phyloP scores from a whole-genome alignment of 1,140 invertebrate genomes.

The Drosophila lini region DNA sequence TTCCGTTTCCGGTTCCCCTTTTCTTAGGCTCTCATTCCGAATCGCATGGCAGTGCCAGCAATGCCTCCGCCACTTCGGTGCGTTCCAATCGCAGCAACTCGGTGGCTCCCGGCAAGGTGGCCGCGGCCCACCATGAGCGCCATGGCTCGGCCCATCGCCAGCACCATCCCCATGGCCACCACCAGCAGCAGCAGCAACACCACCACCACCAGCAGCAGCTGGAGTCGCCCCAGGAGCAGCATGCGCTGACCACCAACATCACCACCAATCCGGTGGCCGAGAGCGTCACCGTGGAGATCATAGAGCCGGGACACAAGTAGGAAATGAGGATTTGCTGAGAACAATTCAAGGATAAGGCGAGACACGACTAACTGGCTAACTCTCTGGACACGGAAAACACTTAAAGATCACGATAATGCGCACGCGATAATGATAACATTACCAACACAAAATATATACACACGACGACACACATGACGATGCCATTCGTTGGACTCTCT shows the following conservation, averaged over 20 bases:
- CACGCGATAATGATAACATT: slow-evolving; percentile 64
- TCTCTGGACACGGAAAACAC: slow-evolving; percentile 47
- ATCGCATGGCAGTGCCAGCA: slow-evolving; percentile 75
- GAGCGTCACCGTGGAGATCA: slow-evolving; percentile 82
- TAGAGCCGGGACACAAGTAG: slow-evolving; percentile 69
- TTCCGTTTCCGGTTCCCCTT: slow-evolving; percentile 4
- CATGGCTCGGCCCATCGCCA: slow-evolving; percentile 72
- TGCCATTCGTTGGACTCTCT: slow-evolving; percentile 66
- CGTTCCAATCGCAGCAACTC: slow-evolving; percentile 82
- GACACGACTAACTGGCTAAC: slow-evolving; percentile 38
- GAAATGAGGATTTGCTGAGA: not conserved
- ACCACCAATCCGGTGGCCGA: slow-evolving; percentile 83
- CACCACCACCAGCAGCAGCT: slow-evolving; percentile 40
- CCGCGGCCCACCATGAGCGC: slow-evolving; percentile 66
- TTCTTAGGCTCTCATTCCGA: slow-evolving; percentile 63
- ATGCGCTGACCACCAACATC: slow-evolving; percentile 78
- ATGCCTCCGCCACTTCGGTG: slow-evolving; percentile 77
- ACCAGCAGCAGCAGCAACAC: slow-evolving; percentile 44
- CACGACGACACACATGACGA: slow-evolving; percentile 21
- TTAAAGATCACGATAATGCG: slow-evolving; percentile 62
- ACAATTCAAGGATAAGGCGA: slow-evolving; percentile 3
- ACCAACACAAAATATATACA: slow-evolving; percentile 6
- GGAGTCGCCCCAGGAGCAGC: slow-evolving; percentile 69
- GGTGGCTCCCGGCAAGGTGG: slow-evolving; percentile 75
- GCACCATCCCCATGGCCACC: slow-evolving; percentile 55